These are phyloP conservation scores for Caradrina clavipalpis DNA, from an alignment of 2,888 invertebrate species.

Conservation along the genomic window DNA sequence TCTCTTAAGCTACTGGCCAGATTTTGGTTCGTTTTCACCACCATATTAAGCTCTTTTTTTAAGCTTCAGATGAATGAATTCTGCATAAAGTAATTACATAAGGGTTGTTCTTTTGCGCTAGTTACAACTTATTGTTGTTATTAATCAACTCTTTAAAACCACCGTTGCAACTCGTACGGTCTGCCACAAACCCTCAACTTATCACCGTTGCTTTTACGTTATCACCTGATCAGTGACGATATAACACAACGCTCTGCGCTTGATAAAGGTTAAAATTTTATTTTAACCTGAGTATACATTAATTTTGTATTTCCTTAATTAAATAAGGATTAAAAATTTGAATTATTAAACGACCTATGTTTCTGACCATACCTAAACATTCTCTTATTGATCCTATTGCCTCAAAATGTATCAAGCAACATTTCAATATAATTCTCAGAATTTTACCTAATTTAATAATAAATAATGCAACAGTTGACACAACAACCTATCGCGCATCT, in stretches of 20 bases:
- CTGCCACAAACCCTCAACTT: background rate
- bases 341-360: no score
- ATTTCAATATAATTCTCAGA: slow-evolving; percentile 5
- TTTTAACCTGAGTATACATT: no score
- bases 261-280: no score
- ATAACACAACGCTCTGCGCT: no score
- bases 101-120: background rate
- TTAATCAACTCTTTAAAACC: background rate
- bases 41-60: background rate
- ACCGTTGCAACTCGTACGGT: no score
- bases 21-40: slow-evolving; percentile 17
- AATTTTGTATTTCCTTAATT: no score
- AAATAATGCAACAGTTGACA: slow-evolving; percentile 31
- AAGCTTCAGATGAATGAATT: background rate
- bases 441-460: slow-evolving; percentile 22
- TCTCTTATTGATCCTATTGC: background rate
- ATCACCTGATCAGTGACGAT: no score
- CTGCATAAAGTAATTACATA: background rate
- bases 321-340: no score
- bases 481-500: slow-evolving; percentile 44
- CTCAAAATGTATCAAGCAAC: background rate
- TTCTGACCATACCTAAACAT: no score
- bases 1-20: slow-evolving; percentile 16
- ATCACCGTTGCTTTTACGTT: no score
- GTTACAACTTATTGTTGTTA: background rate